phyloP scores from a whole-genome alignment of 2,888 invertebrate species.

The Parnassius apollo region DNA sequence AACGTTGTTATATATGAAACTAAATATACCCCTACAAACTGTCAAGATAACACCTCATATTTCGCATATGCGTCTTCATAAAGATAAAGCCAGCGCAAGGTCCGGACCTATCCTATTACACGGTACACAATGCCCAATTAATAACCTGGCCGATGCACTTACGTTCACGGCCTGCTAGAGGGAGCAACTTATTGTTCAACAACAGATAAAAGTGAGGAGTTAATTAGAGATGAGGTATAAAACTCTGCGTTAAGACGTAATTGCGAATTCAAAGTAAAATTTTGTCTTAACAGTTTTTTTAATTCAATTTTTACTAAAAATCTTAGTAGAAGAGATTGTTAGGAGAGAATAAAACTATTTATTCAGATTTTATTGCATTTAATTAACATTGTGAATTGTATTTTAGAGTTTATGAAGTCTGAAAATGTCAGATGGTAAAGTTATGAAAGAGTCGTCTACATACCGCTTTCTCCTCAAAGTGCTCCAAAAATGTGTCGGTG shows the following conservation, averaged over 20 bases:
- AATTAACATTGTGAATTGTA: too few species aligned
- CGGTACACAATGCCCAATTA: conserved; percentile 52
- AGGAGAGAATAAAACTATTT: too few species aligned
- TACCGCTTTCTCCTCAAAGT: too few species aligned
- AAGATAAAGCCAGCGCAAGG: conserved; percentile 41
- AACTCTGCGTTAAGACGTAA: neutral
- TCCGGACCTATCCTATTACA: conserved; percentile 45
- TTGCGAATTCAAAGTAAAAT: neutral
- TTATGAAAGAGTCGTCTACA: too few species aligned
- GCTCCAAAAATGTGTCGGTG: too few species aligned
- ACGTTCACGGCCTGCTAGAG: conserved; percentile 5
- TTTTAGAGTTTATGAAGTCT: too few species aligned
- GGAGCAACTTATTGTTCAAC: conserved; percentile 16
- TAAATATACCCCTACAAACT: conserved; percentile 13
- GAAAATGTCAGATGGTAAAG: too few species aligned
- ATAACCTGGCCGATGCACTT: conserved; percentile 30
- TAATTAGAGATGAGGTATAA: conserved; percentile 18
- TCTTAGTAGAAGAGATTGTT: too few species aligned
- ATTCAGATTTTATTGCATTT: too few species aligned
- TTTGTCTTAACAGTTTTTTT: too few species aligned
- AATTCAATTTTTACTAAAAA: too few species aligned
- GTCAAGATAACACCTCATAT: conserved; percentile 28
- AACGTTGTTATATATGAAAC: conserved; percentile 4
- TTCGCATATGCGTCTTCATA: conserved; percentile 44
- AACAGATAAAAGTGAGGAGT: conserved; percentile 24